Conservation (phyloP, 2,113 vertebrate species). For the Desmodus rotundus region DNA sequence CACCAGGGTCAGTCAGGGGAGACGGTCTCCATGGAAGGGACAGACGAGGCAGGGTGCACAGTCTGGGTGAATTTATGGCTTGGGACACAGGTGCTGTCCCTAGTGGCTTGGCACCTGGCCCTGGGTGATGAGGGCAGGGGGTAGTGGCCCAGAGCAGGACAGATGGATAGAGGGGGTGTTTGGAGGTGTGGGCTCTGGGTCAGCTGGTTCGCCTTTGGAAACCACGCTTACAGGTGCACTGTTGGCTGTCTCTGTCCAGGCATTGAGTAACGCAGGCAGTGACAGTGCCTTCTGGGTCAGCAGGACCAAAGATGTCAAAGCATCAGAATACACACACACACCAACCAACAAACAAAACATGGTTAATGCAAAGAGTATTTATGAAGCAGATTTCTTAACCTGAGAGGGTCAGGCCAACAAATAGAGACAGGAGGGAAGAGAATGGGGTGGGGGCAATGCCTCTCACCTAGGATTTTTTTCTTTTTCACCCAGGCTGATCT, state of each 20-base stretch:
- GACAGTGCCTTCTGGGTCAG: neutral
- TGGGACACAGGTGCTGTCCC: neutral
- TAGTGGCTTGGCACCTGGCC: neutral
- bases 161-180: neutral
- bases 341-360: neutral
- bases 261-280: neutral
- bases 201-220: neutral
- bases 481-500: neutral
- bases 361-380: neutral
- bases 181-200: neutral
- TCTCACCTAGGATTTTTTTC: neutral
- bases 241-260: neutral
- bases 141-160: neutral
- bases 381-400: neutral
- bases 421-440: no score
- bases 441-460: neutral
- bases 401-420: neutral
- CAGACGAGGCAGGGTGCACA: neutral
- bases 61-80: neutral
- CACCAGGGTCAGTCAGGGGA: neutral
- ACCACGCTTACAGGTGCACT: rapidly evolving
- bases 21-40: neutral
- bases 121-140: no score
- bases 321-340: neutral
- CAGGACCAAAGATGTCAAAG: neutral